A percentile compares a stretch with the other conserved stretches of the same genome.
phyloP scores from a whole-genome alignment of 1,140 invertebrate species.

The Macrocentrus cingulum region DNA sequence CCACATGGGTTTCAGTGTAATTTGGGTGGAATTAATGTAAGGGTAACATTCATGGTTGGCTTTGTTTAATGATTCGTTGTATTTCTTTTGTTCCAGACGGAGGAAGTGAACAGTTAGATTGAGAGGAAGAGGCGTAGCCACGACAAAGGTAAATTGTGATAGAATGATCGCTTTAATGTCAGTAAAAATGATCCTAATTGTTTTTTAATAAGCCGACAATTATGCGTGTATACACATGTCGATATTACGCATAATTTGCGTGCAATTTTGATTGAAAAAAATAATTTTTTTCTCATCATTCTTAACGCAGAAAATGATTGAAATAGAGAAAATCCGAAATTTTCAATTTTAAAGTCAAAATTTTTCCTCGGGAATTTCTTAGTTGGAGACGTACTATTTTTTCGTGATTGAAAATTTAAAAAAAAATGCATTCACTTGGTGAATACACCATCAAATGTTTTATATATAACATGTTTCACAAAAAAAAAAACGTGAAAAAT shows the following conservation, averaged over 20 bases:
- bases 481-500: too few relatives aligned
- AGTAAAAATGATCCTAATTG: constrained; percentile 6
- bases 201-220: constrained; percentile 6
- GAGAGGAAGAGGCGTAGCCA: constrained; percentile 13
- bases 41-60: background rate
- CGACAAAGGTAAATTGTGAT: constrained; percentile 12
- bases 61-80: background rate
- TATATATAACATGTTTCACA: background rate
- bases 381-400: too few relatives aligned
- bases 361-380: too few relatives aligned
- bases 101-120: constrained; percentile 5
- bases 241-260: background rate
- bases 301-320: too few relatives aligned
- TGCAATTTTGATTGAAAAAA: background rate
- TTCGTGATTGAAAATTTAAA: too few relatives aligned
- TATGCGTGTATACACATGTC: background rate
- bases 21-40: too few relatives aligned
- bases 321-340: too few relatives aligned
- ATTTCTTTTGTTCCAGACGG: constrained; percentile 9
- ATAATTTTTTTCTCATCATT: too few relatives aligned
- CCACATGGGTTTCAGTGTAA: too few relatives aligned
- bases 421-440: too few relatives aligned
- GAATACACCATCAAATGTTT: background rate
- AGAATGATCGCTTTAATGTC: constrained; percentile 7
- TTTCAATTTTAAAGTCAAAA: too few relatives aligned